phyloP scores from a whole-genome alignment of 2,113 vertebrate genomes.

The Puma concolor region DNA sequence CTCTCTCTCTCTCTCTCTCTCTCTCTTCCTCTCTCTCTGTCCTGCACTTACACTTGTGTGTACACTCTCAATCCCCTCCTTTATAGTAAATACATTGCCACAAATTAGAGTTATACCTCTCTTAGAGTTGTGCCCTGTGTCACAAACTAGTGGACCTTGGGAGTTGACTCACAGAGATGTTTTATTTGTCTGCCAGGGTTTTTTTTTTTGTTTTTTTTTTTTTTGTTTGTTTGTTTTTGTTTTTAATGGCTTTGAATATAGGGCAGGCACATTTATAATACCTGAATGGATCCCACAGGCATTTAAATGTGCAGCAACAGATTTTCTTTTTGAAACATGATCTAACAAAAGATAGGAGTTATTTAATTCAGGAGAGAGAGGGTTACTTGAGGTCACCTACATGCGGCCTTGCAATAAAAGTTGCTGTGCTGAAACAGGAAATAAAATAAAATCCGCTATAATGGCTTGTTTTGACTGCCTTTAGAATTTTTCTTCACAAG shows the following conservation, averaged over 20 bases:
- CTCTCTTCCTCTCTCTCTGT: background rate
- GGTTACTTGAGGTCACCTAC: slow-evolving; percentile 37
- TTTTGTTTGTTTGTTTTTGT: background rate
- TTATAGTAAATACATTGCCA: background rate
- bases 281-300: slow-evolving; percentile 23
- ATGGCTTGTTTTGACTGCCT: slow-evolving; percentile 61
- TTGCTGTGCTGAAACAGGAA: slow-evolving; percentile 44
- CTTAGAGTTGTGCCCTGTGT: background rate
- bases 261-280: background rate
- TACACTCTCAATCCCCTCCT: background rate
- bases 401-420: slow-evolving; percentile 33
- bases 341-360: slow-evolving; percentile 44
- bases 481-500: slow-evolving; percentile 51
- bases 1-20: too few species aligned
- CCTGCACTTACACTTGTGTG: background rate
- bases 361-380: slow-evolving; percentile 48
- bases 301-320: slow-evolving; percentile 50
- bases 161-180: background rate
- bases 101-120: background rate
- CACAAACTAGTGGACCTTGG: background rate
- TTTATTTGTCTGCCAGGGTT: slow-evolving; percentile 8
- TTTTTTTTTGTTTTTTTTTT: background rate
- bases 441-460: slow-evolving; percentile 51
- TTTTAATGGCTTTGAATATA: slow-evolving; percentile 48
- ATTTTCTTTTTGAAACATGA: slow-evolving; percentile 54